phyloP scores from a whole-genome alignment of 2,888 invertebrate species.

The Leptinotarsa tumamoca region DNA sequence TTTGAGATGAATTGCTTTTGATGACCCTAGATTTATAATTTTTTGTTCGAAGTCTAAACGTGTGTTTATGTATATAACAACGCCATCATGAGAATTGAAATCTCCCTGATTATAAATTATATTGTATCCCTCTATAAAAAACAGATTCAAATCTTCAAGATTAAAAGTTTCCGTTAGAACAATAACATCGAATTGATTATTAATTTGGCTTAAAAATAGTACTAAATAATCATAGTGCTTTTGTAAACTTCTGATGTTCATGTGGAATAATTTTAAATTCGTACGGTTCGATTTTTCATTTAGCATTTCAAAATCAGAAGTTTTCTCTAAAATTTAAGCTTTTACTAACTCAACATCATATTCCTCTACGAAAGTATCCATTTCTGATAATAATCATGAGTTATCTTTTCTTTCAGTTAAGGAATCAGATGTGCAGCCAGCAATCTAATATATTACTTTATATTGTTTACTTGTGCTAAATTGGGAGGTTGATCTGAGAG shows the following conservation, averaged over 20 bases:
- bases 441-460: neutral
- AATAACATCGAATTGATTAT: slow-evolving; percentile 3
- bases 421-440: neutral
- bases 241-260: slow-evolving; percentile 25
- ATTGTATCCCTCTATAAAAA: neutral
- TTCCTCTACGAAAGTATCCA: no score
- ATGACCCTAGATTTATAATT: neutral
- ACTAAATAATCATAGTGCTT: slow-evolving; percentile 29
- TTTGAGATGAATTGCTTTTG: neutral
- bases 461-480: neutral
- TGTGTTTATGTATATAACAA: slow-evolving; percentile 16
- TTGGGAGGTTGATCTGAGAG: neutral
- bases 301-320: no score
- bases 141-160: neutral
- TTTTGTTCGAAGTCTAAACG: neutral
- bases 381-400: no score
- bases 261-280: slow-evolving; percentile 12
- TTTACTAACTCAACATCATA: no score
- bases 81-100: slow-evolving; percentile 20
- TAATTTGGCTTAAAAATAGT: slow-evolving; percentile 15
- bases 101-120: slow-evolving; percentile 20
- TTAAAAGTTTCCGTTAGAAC: slow-evolving; percentile 20
- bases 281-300: no score
- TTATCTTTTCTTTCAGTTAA: no score
- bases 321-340: no score